A percentile compares a stretch with the other conserved stretches of the same genome.
phyloP scores from a whole-genome alignment of 2,113 vertebrate species.

The Sterna hirundo region DNA sequence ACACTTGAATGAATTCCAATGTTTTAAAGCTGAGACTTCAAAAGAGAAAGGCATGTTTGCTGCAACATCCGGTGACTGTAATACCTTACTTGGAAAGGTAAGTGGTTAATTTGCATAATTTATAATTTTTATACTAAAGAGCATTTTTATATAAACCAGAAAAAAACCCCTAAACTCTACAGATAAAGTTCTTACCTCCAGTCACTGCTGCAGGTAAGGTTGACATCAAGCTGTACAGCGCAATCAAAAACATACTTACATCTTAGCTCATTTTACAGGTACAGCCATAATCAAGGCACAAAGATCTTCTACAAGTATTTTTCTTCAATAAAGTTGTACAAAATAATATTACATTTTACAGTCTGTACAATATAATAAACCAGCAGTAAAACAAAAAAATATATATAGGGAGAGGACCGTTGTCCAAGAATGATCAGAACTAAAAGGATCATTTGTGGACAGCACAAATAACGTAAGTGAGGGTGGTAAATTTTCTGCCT shows the following conservation, averaged over 20 bases:
- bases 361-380: constrained; percentile 96
- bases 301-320: constrained; percentile 97
- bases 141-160: constrained; percentile 89
- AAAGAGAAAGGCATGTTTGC: constrained; percentile 84
- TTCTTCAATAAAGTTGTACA: constrained; percentile 97
- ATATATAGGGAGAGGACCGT: constrained; percentile 72
- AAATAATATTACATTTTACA: constrained; percentile 98
- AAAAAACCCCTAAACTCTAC: constrained; percentile 87
- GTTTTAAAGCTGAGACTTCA: constrained; percentile 88
- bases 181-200: constrained; percentile 85
- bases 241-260: constrained; percentile 92
- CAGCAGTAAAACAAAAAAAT: constrained; percentile 83
- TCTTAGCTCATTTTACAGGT: constrained; percentile 96
- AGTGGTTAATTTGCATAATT: constrained; percentile 92
- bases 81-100: constrained; percentile 76
- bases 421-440: constrained; percentile 75
- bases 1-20: constrained; percentile 84
- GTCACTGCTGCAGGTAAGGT: constrained; percentile 84
- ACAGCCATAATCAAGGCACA: constrained; percentile 97
- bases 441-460: constrained; percentile 81
- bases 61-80: constrained; percentile 84
- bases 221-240: constrained; percentile 95
- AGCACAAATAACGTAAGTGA: constrained; percentile 79
- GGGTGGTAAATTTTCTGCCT: constrained; percentile 73
- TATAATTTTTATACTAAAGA: constrained; percentile 90